Evolutionary conservation across 2,113 vertebrate genomes (phyloP).

Genomic region (Marmota monax): DNA sequence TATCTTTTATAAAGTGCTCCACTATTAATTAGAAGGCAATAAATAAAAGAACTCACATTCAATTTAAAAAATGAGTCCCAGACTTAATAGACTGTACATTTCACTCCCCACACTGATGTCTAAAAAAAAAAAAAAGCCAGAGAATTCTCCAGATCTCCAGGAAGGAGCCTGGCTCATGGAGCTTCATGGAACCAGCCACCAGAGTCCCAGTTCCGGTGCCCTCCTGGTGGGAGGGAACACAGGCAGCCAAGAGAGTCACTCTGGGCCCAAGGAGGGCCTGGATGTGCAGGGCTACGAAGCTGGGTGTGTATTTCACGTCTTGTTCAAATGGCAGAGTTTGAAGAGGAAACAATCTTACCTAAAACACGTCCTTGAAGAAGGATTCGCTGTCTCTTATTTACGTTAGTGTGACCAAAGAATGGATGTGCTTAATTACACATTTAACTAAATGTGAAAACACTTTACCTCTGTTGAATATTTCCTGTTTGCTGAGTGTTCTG

Average conservation of each 20-base stretch:
- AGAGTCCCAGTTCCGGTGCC: neutral
- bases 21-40: slow-evolving; percentile 67
- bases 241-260: neutral
- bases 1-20: neutral
- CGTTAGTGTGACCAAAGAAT: slow-evolving; percentile 42
- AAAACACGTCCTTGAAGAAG: slow-evolving; percentile 37
- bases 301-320: neutral
- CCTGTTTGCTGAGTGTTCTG: neutral
- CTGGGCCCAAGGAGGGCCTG: neutral
- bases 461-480: slow-evolving; percentile 31
- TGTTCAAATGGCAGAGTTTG: neutral
- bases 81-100: slow-evolving; percentile 19
- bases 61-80: slow-evolving; percentile 63
- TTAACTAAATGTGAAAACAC: slow-evolving; percentile 71
- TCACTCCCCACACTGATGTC: neutral
- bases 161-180: neutral
- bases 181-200: neutral
- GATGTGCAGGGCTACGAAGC: neutral
- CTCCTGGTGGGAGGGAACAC: neutral
- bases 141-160: neutral
- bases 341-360: slow-evolving; percentile 39
- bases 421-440: slow-evolving; percentile 57
- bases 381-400: slow-evolving; percentile 34
- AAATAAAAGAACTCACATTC: slow-evolving; percentile 63
- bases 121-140: neutral